Conservation (phyloP, 1,140 invertebrate genomes). For the Drosophila suzukii region DNA sequence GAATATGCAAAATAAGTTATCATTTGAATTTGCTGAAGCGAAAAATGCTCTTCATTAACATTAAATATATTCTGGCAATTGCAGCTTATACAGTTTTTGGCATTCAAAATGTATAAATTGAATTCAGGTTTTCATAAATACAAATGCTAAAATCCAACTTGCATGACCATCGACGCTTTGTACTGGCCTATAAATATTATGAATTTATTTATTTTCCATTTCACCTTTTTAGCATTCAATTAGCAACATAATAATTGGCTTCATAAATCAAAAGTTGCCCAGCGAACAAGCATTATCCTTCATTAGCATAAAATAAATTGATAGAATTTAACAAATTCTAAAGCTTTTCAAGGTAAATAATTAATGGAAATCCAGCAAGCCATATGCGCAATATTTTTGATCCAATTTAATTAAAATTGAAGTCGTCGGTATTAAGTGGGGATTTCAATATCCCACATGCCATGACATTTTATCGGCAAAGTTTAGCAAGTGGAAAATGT, state of each 20-base stretch:
- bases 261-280: constrained; percentile 7
- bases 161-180: not conserved
- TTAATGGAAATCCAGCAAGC: constrained; percentile 3
- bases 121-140: not conserved
- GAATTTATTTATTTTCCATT: constrained; percentile 16
- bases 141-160: not conserved
- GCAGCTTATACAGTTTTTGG: not conserved
- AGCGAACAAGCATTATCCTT: constrained; percentile 3
- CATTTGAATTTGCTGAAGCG: constrained; percentile 1
- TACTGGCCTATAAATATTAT: not conserved
- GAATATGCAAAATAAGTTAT: not conserved
- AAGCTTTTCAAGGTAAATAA: constrained; percentile 15
- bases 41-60: constrained; percentile 13
- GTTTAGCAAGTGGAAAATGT: constrained; percentile 24
- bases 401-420: constrained; percentile 29
- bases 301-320: constrained; percentile 32
- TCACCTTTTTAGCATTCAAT: constrained; percentile 19
- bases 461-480: constrained; percentile 10
- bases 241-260: constrained; percentile 29
- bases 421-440: constrained; percentile 15
- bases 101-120: not conserved
- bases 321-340: constrained; percentile 6
- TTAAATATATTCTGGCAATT: not conserved
- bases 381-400: not conserved
- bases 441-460: constrained; percentile 21